phyloP scores from a whole-genome alignment of 2,113 vertebrate genomes.

The Eurypyga helias region DNA sequence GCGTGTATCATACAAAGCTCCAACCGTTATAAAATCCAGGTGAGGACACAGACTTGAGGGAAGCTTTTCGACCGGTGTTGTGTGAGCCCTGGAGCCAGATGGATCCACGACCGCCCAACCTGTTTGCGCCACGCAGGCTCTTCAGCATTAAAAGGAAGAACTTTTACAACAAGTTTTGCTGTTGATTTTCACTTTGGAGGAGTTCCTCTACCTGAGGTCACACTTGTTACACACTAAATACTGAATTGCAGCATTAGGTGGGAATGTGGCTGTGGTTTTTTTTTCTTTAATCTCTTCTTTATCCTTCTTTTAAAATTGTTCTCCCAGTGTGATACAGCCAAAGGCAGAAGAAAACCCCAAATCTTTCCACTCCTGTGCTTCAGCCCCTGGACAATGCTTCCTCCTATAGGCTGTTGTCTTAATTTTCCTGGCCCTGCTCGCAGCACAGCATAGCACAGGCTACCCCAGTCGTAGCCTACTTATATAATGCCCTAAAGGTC shows the following conservation, averaged over 20 bases:
- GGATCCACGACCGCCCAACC: neutral
- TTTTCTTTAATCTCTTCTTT: neutral
- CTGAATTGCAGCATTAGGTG: neutral
- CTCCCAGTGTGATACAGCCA: neutral
- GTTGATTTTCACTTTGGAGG: neutral
- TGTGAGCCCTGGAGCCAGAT: neutral
- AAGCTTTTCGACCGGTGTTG: neutral
- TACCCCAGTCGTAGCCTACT: fast-evolving
- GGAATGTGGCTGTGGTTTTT: neutral
- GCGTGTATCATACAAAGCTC: fast-evolving
- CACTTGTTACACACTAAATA: neutral
- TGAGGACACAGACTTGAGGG: neutral
- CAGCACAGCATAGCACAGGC: neutral
- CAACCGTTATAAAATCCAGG: fast-evolving
- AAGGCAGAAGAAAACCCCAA: neutral
- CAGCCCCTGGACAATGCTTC: neutral
- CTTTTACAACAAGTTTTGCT: neutral
- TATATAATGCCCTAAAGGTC: neutral
- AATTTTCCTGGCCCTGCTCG: neutral
- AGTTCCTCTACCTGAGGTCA: neutral
- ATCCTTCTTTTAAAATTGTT: neutral
- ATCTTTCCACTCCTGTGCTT: neutral
- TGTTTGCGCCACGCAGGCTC: neutral
- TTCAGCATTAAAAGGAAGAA: neutral
- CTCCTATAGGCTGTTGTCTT: neutral